phyloP scores from a whole-genome alignment of 2,888 invertebrate species.

The Tetramorium bicarinatum region DNA sequence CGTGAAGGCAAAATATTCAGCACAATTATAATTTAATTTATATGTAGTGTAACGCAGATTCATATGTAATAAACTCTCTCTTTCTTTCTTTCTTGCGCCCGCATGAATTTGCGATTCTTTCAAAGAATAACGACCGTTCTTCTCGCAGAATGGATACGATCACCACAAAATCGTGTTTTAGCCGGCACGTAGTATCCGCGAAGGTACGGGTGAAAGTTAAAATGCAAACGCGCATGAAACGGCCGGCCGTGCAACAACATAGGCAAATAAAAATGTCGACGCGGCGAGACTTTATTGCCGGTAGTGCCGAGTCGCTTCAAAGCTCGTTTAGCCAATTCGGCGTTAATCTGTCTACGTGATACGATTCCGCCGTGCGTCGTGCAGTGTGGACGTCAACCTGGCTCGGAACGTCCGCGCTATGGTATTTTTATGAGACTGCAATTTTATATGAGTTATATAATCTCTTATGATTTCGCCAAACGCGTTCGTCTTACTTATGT shows the following conservation, averaged over 20 bases:
- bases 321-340: conserved; percentile 68
- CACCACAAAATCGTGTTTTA: conserved; percentile 35
- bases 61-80: background rate
- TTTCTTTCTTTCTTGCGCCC: background rate
- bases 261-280: conserved; percentile 71
- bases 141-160: conserved; percentile 57
- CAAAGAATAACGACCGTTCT: conserved; percentile 56
- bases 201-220: conserved; percentile 56
- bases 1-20: background rate
- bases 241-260: conserved; percentile 57
- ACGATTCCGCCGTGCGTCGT: conserved; percentile 5
- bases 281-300: conserved; percentile 65
- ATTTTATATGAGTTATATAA: conserved; percentile 13
- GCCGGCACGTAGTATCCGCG: background rate
- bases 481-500: background rate
- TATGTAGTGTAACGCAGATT: background rate
- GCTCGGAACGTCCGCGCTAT: too few relatives aligned
- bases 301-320: conserved; percentile 55
- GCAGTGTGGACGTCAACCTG: background rate
- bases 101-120: conserved; percentile 26
- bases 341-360: conserved; percentile 64
- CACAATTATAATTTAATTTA: conserved; percentile 23
- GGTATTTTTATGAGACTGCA: background rate
- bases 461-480: background rate
- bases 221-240: conserved; percentile 65